Evolutionary conservation across 1,140 invertebrate genomes (phyloP), one percentile per base, ranked within the genome.

Genomic region (Euschistus heros): DNA sequence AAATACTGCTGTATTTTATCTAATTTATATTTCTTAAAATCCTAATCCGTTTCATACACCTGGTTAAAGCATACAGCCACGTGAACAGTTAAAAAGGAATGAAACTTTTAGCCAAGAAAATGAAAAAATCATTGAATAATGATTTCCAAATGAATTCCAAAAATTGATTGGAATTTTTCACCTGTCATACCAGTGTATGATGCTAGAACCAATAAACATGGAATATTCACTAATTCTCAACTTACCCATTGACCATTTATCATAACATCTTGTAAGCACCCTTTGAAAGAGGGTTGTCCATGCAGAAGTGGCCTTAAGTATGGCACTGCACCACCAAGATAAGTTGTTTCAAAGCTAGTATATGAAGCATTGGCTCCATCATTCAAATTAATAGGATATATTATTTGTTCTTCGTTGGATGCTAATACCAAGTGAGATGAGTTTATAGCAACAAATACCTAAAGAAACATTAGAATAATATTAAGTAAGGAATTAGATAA

Each of bases 241-340:
- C 68, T 62, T 65, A 90, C 82, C 84, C 88, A 89, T 73, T 87
- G 83, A 5, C 84, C 85, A 75, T 95, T 94, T 27, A 96, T 86
- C 26, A 86, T 81, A 10, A 95, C 84, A 74, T 97, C 93, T 75
- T 94, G 87, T 74, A 93, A 86, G 74, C 94, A 97, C 2, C 94
- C 94, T 18, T 93, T 86, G 74, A 92, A 92, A 68, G 82, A 86
- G 27, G 85, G 82, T 0, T 86, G 83, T 5, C 83, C 83, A 69
- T 87, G 85, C 0, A 84, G 82, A 46, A 88, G 75, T 68, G 83
- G 82, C 15, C 80, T 76, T 26, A 87, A 76, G 67, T 85, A 85
- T n/a, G 79, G 77, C 54, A 85, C 84, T 15, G 86, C 86, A 0
- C 87, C 87, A 20, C 89, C 89, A 13, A 92, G 79, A 69, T 88